Percentiles rank a stretch among this genome's conserved stretches.
Conservation (phyloP, 2,113 vertebrate species). For the Rhagologus leucostigma region DNA sequence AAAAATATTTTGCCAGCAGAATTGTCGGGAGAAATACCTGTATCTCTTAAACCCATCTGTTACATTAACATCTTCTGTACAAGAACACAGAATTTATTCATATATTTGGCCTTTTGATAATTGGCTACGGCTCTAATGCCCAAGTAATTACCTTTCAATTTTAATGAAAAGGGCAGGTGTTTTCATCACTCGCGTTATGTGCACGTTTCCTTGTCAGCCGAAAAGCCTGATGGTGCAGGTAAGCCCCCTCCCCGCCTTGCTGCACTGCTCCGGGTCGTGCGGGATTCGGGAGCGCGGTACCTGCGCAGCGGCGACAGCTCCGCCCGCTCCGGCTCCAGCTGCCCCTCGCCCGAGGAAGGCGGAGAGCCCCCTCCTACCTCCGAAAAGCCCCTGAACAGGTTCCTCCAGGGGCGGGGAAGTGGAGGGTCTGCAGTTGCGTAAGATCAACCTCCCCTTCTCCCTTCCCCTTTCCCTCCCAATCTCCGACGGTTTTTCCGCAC, state of each 20-base stretch:
- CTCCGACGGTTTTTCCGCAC: background rate
- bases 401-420: background rate
- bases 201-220: background rate
- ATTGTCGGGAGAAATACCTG: background rate
- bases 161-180: background rate
- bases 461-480: too few relatives aligned
- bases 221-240: background rate
- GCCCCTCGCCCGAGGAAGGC: background rate
- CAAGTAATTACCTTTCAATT: background rate
- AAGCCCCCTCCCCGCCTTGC: background rate
- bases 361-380: background rate
- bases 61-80: background rate
- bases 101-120: background rate
- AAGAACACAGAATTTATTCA: background rate
- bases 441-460: background rate
- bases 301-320: background rate
- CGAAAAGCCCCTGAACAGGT: background rate
- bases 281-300: background rate
- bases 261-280: background rate
- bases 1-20: background rate
- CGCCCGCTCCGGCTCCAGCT: background rate
- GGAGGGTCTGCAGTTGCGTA: background rate
- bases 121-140: background rate
- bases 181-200: background rate
- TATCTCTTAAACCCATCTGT: background rate